Conservation (phyloP, 2,113 vertebrate species). For the Rhea americana region DNA sequence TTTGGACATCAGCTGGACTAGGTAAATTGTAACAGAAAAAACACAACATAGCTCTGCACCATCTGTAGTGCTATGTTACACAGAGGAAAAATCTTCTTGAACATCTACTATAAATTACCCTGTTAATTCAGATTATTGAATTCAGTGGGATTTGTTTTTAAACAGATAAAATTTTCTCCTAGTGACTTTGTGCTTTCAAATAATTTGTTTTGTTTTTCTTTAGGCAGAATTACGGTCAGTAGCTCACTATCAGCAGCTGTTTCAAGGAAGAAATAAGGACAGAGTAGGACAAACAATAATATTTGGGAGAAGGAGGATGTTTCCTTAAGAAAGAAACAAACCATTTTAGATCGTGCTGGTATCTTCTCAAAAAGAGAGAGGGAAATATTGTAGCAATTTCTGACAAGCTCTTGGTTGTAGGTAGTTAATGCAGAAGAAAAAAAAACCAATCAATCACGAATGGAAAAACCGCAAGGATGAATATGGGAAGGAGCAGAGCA, state of each 20-base stretch:
- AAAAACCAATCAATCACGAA: background rate
- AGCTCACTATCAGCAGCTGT: background rate
- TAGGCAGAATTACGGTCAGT: background rate
- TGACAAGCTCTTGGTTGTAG: background rate
- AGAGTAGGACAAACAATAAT: rapidly evolving
- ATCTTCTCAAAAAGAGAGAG: background rate
- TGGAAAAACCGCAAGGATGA: background rate
- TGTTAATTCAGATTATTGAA: background rate
- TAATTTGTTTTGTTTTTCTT: background rate
- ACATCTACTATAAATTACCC: background rate
- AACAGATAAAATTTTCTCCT: background rate
- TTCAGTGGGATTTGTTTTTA: constrained; percentile 29
- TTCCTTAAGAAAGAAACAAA: background rate
- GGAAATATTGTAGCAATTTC: background rate
- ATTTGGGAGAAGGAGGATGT: background rate
- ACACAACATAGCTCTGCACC: background rate
- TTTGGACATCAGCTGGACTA: background rate
- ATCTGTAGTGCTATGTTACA: background rate
- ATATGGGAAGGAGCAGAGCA: background rate
- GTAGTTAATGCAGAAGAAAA: background rate
- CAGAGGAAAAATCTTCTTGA: background rate
- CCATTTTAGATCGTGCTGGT: background rate
- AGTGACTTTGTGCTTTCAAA: background rate
- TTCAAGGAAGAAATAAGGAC: background rate
- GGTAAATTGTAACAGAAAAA: background rate